Conservation (phyloP, 2,113 vertebrate genomes). For the Petaurus breviceps region DNA sequence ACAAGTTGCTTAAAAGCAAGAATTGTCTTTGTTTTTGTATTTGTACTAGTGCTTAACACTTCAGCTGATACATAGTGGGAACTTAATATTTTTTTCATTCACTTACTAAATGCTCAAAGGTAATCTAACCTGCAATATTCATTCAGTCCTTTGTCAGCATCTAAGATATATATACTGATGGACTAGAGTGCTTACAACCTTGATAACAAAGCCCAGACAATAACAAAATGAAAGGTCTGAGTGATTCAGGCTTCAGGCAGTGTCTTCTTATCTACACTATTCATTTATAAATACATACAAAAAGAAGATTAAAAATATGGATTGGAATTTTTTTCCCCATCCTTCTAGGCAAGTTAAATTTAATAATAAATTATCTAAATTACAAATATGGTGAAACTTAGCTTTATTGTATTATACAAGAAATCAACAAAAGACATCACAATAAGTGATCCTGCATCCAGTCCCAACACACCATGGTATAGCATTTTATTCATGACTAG, state of each 20-base stretch:
- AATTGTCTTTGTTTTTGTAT: not conserved
- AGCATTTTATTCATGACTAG: not conserved
- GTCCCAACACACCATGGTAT: not conserved
- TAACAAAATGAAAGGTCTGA: conserved; percentile 15
- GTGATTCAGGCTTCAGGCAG: not conserved
- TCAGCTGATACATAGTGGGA: not conserved
- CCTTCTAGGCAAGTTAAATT: conserved; percentile 17
- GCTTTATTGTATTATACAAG: conserved; percentile 10
- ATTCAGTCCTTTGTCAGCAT: not conserved
- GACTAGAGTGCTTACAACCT: not conserved
- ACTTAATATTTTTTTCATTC: not conserved
- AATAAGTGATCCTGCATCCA: not conserved
- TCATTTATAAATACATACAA: not conserved
- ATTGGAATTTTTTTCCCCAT: conserved; percentile 13
- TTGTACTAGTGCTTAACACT: not conserved
- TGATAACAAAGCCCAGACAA: conserved; percentile 8
- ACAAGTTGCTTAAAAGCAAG: not conserved
- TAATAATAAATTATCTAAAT: conserved; percentile 46
- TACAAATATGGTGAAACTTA: conserved; percentile 36
- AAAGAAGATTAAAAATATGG: not conserved
- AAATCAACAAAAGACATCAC: not conserved
- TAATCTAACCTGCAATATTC: not conserved
- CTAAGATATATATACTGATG: not conserved
- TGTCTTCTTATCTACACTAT: not conserved
- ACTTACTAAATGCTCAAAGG: not conserved